Conservation (phyloP, 2,113 vertebrate genomes). For the Campylorhamphus procurvoides region DNA sequence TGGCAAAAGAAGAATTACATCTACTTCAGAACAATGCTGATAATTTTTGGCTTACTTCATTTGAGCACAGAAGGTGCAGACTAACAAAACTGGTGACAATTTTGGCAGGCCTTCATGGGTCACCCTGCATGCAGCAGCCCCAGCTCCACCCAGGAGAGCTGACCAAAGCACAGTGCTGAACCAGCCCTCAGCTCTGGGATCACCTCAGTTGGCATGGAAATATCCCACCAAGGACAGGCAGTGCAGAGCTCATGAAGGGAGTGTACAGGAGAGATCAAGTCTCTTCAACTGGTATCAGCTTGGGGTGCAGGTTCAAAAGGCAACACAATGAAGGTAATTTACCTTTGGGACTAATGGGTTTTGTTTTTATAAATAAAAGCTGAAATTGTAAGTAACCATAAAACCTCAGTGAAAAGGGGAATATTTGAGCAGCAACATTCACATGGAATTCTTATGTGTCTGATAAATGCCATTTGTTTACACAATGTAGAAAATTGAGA, state of each 20-base stretch:
- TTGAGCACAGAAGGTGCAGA: neutral
- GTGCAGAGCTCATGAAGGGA: fast-evolving
- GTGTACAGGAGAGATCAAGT: fast-evolving
- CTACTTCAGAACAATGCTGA: neutral
- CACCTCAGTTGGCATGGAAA: neutral
- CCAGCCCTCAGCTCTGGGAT: neutral
- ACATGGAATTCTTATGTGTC: neutral
- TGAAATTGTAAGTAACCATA: neutral
- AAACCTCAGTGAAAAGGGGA: neutral
- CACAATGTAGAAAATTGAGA: neutral
- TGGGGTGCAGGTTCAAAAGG: neutral
- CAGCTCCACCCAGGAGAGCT: neutral
- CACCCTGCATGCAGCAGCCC: fast-evolving
- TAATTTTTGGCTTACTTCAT: neutral
- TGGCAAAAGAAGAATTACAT: neutral
- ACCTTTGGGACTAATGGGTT: fast-evolving
- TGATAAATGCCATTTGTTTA: neutral
- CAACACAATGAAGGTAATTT: neutral
- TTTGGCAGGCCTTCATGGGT: neutral
- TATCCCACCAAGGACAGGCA: fast-evolving
- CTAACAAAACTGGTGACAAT: neutral
- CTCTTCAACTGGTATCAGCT: neutral
- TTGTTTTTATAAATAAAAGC: neutral
- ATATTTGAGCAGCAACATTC: neutral
- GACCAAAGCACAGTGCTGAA: slow-evolving; percentile 8